Evolutionary conservation across 1,140 invertebrate genomes (phyloP), one percentile per base, ranked within the genome.

Genomic region (Microplitis demolitor): DNA sequence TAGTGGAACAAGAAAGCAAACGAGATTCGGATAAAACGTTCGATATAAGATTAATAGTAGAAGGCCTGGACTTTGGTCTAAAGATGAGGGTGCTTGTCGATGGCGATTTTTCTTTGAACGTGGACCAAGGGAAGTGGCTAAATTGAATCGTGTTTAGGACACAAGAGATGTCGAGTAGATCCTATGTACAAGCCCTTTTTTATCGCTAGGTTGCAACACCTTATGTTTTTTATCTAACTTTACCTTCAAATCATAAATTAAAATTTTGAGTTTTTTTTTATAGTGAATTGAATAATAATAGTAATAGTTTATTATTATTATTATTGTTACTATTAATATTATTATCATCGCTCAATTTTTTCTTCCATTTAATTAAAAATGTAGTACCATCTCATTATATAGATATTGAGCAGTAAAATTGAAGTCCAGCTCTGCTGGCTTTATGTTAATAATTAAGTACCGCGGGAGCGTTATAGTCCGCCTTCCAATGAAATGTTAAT

Each of bases 21-120:
- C 77, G 75, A 66, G 78, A 77, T 74, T 76, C 72, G 85, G 83
- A 86, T 87, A 87, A 87, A 87, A 79, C 83, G 83, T 81, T 82
- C 85, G 85, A 87, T 87, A 86, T 85, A 87, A 87, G 86, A 87
- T 87, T 87, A 87, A 87, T 87, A 86, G 85, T 81, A 77, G 81
- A 76, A 45, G 39, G 56, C 39, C 71, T 71, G 58, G 70, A 33
- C 76, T 73, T 72, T 75, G 71, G 74, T 75, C 74, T 67, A 24
- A 50, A 67, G 74, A 66, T 64, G 74, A 82, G 83, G 80, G 82
- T 79, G 77, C 78, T 77, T 77, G 76, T 74, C 78, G 79, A 84
- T 84, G 84, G 83, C 84, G 84, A 85, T 87, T 86, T 83, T 82
- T 85, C 84, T 87, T 87, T 87, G 85, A 87, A 87, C 85, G 83